Evolutionary conservation across 2,888 invertebrate species (phyloP).

Genomic region (Ectemnius cavifrons): DNA sequence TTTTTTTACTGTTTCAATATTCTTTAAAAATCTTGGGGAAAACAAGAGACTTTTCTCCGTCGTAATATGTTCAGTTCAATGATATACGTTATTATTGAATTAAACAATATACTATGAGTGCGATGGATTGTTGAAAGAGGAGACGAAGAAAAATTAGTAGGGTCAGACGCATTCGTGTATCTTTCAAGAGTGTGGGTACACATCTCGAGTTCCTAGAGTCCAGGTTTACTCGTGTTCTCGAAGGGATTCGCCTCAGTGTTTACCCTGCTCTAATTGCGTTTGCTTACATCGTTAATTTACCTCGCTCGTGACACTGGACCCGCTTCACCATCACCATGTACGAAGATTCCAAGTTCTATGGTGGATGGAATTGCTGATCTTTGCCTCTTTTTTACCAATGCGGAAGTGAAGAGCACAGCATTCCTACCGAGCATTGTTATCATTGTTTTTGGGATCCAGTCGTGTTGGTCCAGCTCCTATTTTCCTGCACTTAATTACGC

Average conservation of each 20-base stretch:
- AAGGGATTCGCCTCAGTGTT: constrained; percentile 27
- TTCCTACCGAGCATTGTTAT: no score
- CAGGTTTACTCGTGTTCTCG: not conserved
- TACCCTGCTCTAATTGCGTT: constrained; percentile 44
- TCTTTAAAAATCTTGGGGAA: no score
- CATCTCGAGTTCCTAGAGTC: not conserved
- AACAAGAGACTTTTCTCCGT: no score
- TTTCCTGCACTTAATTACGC: no score
- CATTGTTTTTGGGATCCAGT: no score
- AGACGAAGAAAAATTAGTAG: constrained; percentile 42
- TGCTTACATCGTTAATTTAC: constrained; percentile 43
- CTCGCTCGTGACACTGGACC: constrained; percentile 19
- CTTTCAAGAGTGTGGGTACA: constrained; percentile 25
- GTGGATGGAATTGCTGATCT: no score
- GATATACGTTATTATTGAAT: no score
- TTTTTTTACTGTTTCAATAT: no score
- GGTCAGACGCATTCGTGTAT: constrained; percentile 14
- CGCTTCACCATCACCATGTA: not conserved
- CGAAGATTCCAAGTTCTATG: not conserved
- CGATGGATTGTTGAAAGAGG: not conserved
- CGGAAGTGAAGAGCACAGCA: no score
- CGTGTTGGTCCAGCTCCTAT: not conserved
- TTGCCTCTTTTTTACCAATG: no score
- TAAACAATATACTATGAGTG: no score
- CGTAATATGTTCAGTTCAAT: no score